Percentiles rank a stretch among this genome's conserved stretches.
Evolutionary conservation across 2,113 vertebrate species (phyloP).

Genomic region (Pristiophorus japonicus): DNA sequence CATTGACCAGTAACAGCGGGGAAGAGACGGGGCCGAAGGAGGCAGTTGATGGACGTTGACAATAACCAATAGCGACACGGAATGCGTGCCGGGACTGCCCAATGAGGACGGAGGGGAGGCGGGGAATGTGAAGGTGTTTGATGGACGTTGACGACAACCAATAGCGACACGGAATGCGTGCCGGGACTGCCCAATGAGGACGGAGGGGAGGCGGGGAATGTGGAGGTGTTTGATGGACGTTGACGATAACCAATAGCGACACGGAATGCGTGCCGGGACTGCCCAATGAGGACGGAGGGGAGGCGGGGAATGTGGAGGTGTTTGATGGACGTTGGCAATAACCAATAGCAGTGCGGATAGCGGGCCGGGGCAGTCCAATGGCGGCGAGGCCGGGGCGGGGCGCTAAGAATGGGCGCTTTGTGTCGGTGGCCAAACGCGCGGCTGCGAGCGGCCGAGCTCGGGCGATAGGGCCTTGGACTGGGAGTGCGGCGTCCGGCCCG

Average conservation of each 20-base stretch:
- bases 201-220: background rate
- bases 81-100: background rate
- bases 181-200: too few relatives aligned
- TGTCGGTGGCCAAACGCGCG: background rate
- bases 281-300: background rate
- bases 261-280: background rate
- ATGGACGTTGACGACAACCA: too few relatives aligned
- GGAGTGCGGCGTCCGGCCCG: background rate
- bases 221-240: background rate
- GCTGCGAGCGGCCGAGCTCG: background rate
- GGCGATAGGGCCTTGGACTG: background rate
- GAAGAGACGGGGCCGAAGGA: too few relatives aligned
- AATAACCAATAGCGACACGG: background rate
- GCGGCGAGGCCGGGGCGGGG: background rate
- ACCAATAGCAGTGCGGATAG: background rate
- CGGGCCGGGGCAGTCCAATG: background rate
- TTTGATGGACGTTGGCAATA: too few relatives aligned
- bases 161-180: too few relatives aligned
- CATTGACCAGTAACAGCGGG: too few relatives aligned
- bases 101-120: background rate
- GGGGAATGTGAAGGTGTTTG: background rate
- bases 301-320: background rate
- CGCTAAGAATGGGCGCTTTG: conserved; percentile 17
- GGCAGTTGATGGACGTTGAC: too few relatives aligned
- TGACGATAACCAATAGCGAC: background rate